Evolutionary conservation across 2,797 vertebrate species (phyloP).

Genomic region (Myripristis jacobus): DNA sequence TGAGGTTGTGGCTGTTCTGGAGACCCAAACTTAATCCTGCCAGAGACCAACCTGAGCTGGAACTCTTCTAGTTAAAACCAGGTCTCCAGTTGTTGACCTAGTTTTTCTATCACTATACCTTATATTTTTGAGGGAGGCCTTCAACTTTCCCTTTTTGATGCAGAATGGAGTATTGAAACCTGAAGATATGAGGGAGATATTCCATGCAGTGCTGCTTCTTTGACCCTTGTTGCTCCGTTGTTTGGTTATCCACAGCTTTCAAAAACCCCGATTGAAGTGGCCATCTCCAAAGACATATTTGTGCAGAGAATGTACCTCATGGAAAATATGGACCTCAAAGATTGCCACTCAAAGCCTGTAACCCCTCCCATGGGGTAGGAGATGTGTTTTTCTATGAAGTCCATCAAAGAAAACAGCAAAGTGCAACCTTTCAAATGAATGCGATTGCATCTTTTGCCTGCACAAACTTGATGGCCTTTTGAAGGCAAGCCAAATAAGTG

Average conservation of each 20-base stretch:
- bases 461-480: slow-evolving; percentile 27
- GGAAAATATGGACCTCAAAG: slow-evolving; percentile 60
- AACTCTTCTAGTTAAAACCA: background rate
- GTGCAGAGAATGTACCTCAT: slow-evolving; percentile 36
- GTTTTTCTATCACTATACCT: too few relatives aligned
- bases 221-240: background rate
- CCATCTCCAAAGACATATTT: slow-evolving; percentile 38
- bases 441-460: slow-evolving; percentile 27
- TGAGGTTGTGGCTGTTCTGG: too few relatives aligned
- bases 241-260: slow-evolving; percentile 14
- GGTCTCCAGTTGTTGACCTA: too few relatives aligned
- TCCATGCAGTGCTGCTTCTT: background rate
- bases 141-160: too few relatives aligned
- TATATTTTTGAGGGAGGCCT: too few relatives aligned
- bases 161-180: too few relatives aligned
- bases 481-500: slow-evolving; percentile 38
- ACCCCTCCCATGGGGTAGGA: background rate
- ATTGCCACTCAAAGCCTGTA: slow-evolving; percentile 26
- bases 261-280: background rate
- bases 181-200: background rate
- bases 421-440: background rate
- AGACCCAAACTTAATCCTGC: slow-evolving; percentile 19
- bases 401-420: slow-evolving; percentile 15
- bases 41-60: slow-evolving; percentile 4
- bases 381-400: slow-evolving; percentile 36